A percentile compares a stretch with the other conserved stretches of the same genome.
phyloP scores from a whole-genome alignment of 2,888 invertebrate species.

The Chaetogeoica ovagalla region DNA sequence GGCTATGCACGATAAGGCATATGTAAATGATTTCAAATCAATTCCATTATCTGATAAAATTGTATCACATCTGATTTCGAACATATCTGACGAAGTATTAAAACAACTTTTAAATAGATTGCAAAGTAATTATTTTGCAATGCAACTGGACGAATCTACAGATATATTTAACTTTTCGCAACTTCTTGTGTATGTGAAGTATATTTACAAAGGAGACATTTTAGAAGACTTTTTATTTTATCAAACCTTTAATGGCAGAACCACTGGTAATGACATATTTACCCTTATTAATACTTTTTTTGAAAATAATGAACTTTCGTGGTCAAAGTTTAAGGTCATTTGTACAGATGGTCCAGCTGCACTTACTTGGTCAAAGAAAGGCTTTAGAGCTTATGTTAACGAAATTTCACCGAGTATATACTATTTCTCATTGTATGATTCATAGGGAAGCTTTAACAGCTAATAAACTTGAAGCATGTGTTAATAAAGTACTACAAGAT shows the following conservation, averaged over 20 bases:
- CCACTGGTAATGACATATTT: slow-evolving; percentile 54
- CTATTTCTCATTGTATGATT: slow-evolving; percentile 29
- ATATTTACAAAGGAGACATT: slow-evolving; percentile 42
- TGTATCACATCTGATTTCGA: not conserved
- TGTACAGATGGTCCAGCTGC: slow-evolving; percentile 54
- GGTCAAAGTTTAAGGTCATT: slow-evolving; percentile 46
- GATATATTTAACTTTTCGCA: slow-evolving; percentile 36
- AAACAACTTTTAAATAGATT: slow-evolving; percentile 5
- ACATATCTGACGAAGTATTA: slow-evolving; percentile 2
- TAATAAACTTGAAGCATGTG: slow-evolving; percentile 10
- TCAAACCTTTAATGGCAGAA: slow-evolving; percentile 48
- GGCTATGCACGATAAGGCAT: slow-evolving; percentile 56
- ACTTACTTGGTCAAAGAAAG: slow-evolving; percentile 8
- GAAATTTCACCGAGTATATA: slow-evolving; percentile 9
- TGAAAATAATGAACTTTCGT: slow-evolving; percentile 50
- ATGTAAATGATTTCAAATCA: slow-evolving; percentile 54
- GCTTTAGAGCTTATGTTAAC: not conserved
- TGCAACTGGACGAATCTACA: no score
- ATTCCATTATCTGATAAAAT: slow-evolving; percentile 53
- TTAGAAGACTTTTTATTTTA: slow-evolving; percentile 55
- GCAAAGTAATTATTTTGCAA: no score
- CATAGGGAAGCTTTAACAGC: slow-evolving; percentile 18
- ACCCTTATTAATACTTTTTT: slow-evolving; percentile 45
- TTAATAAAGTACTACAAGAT: slow-evolving; percentile 19
- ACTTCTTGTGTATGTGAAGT: slow-evolving; percentile 53